These are phyloP conservation scores for Tinamus guttatus DNA, from an alignment of 2,113 vertebrate genomes.

Conservation along the genomic window DNA sequence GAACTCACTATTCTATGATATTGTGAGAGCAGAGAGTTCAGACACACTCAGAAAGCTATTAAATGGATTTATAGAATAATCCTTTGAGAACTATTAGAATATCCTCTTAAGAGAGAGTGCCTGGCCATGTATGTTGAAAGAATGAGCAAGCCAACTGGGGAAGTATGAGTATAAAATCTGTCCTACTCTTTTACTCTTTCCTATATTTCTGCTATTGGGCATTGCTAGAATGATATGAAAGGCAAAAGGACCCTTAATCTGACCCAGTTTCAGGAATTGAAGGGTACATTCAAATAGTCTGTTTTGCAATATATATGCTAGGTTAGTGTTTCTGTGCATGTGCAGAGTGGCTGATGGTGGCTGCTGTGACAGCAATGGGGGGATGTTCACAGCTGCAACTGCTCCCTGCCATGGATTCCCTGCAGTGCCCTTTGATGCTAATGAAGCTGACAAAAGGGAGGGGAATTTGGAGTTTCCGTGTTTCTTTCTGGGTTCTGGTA, in stretches of 20 bases:
- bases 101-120: neutral
- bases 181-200: neutral
- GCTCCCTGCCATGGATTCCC: neutral
- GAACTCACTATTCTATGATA: neutral
- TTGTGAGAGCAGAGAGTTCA: neutral
- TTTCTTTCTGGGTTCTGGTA: conserved; percentile 13
- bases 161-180: neutral
- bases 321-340: neutral
- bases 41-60: neutral
- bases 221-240: neutral
- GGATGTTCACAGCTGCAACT: neutral
- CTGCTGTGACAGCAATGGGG: neutral
- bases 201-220: neutral
- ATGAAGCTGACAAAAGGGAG: neutral
- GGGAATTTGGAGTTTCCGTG: neutral
- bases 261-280: neutral
- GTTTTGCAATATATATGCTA: neutral
- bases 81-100: neutral
- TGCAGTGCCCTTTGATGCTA: neutral
- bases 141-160: neutral
- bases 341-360: neutral
- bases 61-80: neutral
- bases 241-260: neutral
- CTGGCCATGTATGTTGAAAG: neutral
- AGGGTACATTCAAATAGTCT: conserved; percentile 3